A percentile compares a stretch with the other conserved stretches of the same genome.
Evolutionary conservation across 2,113 vertebrate species (phyloP).

Genomic region (Catharus fuscescens): DNA sequence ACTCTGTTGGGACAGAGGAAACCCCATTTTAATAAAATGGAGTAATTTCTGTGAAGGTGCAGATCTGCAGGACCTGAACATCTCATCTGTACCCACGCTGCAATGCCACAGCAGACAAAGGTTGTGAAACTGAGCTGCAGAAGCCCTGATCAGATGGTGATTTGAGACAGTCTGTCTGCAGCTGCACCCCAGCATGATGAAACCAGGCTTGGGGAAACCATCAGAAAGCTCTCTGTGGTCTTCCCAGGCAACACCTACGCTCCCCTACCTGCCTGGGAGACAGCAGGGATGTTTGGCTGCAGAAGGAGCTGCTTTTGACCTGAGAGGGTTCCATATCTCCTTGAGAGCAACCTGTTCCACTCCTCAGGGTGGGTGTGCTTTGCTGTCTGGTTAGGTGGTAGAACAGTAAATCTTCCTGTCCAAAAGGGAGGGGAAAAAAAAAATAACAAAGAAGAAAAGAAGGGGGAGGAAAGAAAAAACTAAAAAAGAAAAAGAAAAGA

Average conservation of each 20-base stretch:
- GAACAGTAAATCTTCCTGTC: constrained; percentile 9
- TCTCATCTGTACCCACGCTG: background rate
- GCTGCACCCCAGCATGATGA: background rate
- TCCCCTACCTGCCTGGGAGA: background rate
- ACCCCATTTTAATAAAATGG: background rate
- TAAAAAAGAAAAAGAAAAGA: background rate
- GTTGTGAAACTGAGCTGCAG: background rate
- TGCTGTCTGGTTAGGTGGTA: background rate
- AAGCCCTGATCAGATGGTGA: background rate
- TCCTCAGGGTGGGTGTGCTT: background rate
- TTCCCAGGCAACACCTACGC: background rate
- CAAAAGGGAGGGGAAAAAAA: rapidly evolving
- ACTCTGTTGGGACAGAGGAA: background rate
- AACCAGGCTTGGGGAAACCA: background rate
- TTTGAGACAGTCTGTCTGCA: background rate
- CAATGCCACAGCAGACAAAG: background rate
- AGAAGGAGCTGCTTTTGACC: background rate
- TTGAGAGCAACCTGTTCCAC: background rate
- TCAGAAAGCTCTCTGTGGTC: background rate
- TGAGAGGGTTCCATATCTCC: background rate
- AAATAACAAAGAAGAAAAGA: background rate
- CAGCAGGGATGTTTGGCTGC: background rate
- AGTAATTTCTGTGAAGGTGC: background rate
- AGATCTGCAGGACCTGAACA: background rate
- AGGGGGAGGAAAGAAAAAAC: background rate